Base-by-base conservation (phyloP, 2,888 invertebrate species). In the Allophyes oxyacanthae region DNA sequence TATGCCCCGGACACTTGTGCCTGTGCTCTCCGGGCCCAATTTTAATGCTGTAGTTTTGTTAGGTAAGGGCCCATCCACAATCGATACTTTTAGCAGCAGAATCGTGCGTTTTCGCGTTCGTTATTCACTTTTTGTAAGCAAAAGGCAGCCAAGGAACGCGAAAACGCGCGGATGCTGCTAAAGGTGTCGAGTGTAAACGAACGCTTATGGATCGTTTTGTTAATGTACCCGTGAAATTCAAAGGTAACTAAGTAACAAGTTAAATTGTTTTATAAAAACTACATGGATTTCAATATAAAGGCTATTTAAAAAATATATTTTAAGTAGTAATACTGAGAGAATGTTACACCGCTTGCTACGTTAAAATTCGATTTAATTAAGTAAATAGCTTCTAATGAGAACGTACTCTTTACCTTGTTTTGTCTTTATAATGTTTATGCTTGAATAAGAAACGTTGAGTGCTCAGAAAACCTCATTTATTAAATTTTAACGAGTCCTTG, bases 1-100 rank as follows among this genome's bases (percentile, higher is more conserved):
- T 66, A 66, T 71, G 51, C 41, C 13, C 20, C 10, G 48, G 44
- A 72, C 65, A 65, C n/a, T 71, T 71, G 71, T 37, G 65, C 38
- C 43, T 40, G 42, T 49, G 38, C 11, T 37, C 25, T 43, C 1
- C n/a, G 32, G 42, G 32, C 50, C 49, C 42, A 70, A 64, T 8
- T 20, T 20, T 20, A 20, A 20, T 20, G 41, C 8, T 38, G 30
- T 33, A 50, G 32, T 33, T 59, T 34, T 6, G 43, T 33, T 32
- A 37, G n/a, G n/a, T n/a, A n/a, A n/a, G n/a, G n/a, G n/a, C n/a
- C n/a, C n/a, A n/a, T n/a, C n/a, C n/a, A n/a, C n/a, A n/a, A n/a
- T n/a, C n/a, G n/a, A n/a, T n/a, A n/a, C n/a, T n/a, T n/a, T n/a
- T n/a, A n/a, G n/a, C n/a, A n/a, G n/a, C n/a, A n/a, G n/a, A n/a